Base-by-base conservation (phyloP, 2,113 vertebrate genomes). In the Arizona elegans region DNA sequence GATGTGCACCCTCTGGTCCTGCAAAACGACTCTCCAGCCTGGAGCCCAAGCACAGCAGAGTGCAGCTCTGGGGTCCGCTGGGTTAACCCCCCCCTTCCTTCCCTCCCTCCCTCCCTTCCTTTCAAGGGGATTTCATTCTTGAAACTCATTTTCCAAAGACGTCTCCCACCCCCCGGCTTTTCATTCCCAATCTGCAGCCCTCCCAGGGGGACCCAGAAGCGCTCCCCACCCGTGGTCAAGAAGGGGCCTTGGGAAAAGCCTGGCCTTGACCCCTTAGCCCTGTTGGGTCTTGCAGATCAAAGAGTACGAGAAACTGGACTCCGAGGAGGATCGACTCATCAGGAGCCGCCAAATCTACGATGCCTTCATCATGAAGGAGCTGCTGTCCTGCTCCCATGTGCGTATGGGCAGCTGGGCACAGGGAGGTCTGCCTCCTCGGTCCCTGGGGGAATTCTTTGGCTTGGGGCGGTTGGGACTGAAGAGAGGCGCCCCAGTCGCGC, bases 311-410 rank as follows among this genome's bases (percentile, higher is more conserved):
- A 99, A 99, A 93, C 96, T 99, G 96, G 99, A 99, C 95, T 99
- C 98, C 0, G 99, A 99, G 95, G 99, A 99, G 54, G 99, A 99
- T 81, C 97, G 99, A 19, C 94, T 98, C 91, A 97, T 95, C 92
- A 97, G 99, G 58, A 99, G 99, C 95, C 98, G 99, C 26, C 99
- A 99, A 95, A 99, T 99, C 87, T 99, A 99, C 0, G 99, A 99
- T 86, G 98, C 97, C 1, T 99, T 99, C 96, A 99, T 99, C 94
- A 99, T 99, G 99, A 99, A 99, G 97, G 99, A 99, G 97, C 98
- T 99, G 8, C 98, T 99, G 29, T 99, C 99, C 43, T 99, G 98
- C 95, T 99, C 99, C 1, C 99, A 99, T 0, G 99, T 99, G 97
- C 1, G 91, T 75, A 21, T 0, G 50, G 59, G 24, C 23, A 13